Evolutionary conservation across 2,113 vertebrate genomes (phyloP).

Genomic region (Raja brachyura): DNA sequence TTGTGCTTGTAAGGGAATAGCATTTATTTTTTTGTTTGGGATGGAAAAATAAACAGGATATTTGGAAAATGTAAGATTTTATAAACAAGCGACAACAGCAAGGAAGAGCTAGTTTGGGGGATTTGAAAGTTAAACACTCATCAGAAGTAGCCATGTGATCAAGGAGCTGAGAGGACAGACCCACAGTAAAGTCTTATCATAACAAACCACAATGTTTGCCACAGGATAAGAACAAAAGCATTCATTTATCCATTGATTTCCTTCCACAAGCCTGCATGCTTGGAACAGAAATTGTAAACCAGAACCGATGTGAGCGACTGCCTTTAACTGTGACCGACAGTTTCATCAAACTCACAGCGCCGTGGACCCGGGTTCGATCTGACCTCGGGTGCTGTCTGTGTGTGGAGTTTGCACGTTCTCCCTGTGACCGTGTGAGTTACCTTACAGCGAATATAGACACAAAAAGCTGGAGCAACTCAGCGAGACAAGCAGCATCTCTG

Average conservation of each 20-base stretch:
- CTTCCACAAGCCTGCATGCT: not conserved
- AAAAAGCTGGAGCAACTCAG: too few relatives aligned
- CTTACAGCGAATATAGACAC: too few relatives aligned
- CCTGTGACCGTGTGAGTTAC: too few relatives aligned
- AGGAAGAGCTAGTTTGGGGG: not conserved
- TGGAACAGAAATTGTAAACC: constrained; percentile 27
- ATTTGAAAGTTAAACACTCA: not conserved
- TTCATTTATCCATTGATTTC: constrained; percentile 32
- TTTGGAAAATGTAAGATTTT: not conserved
- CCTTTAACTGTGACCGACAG: not conserved
- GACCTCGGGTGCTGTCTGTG: too few relatives aligned
- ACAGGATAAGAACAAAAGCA: constrained; percentile 23
- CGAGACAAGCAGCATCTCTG: too few relatives aligned
- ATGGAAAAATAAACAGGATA: constrained; percentile 21
- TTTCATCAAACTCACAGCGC: not conserved
- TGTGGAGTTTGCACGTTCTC: too few relatives aligned
- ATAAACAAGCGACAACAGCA: not conserved
- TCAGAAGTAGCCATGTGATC: not conserved
- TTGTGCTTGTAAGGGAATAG: not conserved
- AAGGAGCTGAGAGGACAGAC: not conserved
- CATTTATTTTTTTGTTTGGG: not conserved
- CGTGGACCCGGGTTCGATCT: too few relatives aligned
- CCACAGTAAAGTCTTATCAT: constrained; percentile 2
- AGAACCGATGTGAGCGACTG: too few relatives aligned
- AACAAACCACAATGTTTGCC: constrained; percentile 22